Base-by-base conservation (phyloP, 1,140 invertebrate genomes). In the Camponotus pennsylvanicus region DNA sequence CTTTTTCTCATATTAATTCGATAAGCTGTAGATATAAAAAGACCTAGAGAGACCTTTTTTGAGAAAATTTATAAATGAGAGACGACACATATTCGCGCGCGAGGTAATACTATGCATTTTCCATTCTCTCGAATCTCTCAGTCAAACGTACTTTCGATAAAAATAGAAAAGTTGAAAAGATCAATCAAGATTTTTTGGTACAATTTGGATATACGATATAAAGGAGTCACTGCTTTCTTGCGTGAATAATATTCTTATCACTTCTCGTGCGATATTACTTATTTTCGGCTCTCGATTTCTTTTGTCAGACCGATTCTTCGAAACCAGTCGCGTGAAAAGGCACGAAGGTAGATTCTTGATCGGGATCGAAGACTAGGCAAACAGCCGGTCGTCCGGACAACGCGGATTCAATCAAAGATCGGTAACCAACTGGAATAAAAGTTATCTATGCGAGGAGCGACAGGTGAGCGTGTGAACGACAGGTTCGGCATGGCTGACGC, bases 351-450 rank as follows among this genome's bases (percentile, higher is more conserved):
- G 75, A 78, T 49, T 76, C 13, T 52, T 6, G 49, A 52, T 52
- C 49, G 49, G 73, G 86, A 89, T 86, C 88, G 89, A 84, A 80
- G 86, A 86, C 79, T 52, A 70, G 73, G 77, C 71, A 90, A 91
- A 90, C 86, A 89, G 88, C 90, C 87, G 88, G 78, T 90, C 77
- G 87, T 86, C 66, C 77, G 18, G 87, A 90, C 89, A 89, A 92
- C 87, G 91, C 91, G 92, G 92, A 93, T 94, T 94, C 92, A 94
- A 94, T 94, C 93, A 92, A 88, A 90, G 92, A 93, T 94, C 92
- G 92, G 76, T 77, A 90, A 87, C 67, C 89, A 70, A 4, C 13
- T 78, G 89, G 90, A 91, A 93, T 93, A 93, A 94, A 94, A 94
- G 92, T 94, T 94, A 94, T 94, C 92, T 93, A 91, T 91, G 92